A percentile compares a stretch with the other conserved stretches of the same genome.
Conservation (phyloP, 2,888 invertebrate species). For the Folsomia manolachei region DNA sequence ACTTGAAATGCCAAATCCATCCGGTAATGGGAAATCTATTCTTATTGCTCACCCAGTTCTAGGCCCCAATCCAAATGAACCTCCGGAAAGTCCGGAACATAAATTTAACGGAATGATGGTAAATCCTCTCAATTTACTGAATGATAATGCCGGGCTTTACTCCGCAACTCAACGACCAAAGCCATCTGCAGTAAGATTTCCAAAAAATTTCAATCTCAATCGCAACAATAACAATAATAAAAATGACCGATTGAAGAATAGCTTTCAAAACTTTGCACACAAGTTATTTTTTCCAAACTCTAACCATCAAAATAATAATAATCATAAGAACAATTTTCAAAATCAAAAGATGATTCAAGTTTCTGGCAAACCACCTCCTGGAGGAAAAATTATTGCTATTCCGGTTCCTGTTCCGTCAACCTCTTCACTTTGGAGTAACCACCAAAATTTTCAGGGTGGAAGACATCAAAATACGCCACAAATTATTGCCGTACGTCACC, state of each 20-base stretch:
- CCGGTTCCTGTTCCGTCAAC: conserved; percentile 13
- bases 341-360: not conserved
- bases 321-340: not conserved
- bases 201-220: too few species aligned
- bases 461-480: not conserved
- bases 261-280: not conserved
- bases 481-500: not conserved
- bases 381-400: conserved; percentile 4
- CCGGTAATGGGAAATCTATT: not conserved
- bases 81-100: not conserved
- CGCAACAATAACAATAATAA: too few species aligned
- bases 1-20: not conserved
- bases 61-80: conserved; percentile 10
- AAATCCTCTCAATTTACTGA: not conserved
- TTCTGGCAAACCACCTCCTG: conserved; percentile 1
- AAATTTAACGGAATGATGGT: conserved; percentile 4
- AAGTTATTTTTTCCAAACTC: not conserved
- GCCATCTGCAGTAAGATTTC: not conserved
- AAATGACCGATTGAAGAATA: not conserved
- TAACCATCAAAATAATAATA: not conserved
- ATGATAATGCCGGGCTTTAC: not conserved
- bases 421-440: not conserved
- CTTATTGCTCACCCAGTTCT: conserved; percentile 10
- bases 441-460: not conserved
- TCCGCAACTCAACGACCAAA: not conserved